Evolutionary conservation across 92 coral and sea anemone genomes (phyloP).

Genomic region (Micromussa lordhowensis): DNA sequence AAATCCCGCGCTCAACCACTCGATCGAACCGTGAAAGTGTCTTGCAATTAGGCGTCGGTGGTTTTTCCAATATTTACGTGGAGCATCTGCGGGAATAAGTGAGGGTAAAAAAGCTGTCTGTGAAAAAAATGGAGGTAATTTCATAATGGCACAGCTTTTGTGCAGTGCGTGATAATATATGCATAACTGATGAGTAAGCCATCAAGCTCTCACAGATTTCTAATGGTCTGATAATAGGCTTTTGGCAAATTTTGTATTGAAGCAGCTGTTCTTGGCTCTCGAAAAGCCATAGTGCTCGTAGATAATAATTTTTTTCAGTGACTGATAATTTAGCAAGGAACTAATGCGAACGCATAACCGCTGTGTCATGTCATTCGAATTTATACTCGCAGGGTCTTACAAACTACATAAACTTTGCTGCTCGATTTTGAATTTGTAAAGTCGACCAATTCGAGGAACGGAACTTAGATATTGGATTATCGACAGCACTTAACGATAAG

Average conservation of each 20-base stretch:
- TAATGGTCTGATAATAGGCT: conserved; percentile 92
- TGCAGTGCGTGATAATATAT: conserved; percentile 86
- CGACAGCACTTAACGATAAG: conserved; percentile 87
- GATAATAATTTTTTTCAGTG: conserved; percentile 10
- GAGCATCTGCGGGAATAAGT: conserved; percentile 72
- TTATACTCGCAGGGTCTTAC: conserved; percentile 1
- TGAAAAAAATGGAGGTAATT: conserved; percentile 71
- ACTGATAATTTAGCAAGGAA: conserved; percentile 14
- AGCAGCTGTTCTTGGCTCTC: conserved; percentile 63
- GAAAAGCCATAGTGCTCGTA: conserved; percentile 15
- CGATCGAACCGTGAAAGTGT: conserved; percentile 67
- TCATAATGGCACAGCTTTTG: conserved; percentile 84
- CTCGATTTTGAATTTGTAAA: conserved; percentile 43
- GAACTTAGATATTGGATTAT: conserved; percentile 88
- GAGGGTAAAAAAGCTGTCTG: conserved; percentile 63
- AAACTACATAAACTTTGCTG: conserved; percentile 27
- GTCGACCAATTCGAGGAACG: conserved; percentile 62
- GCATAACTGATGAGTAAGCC: conserved; percentile 92
- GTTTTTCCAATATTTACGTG: conserved; percentile 63
- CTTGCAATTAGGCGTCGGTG: conserved; percentile 71
- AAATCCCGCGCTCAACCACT: conserved; percentile 10
- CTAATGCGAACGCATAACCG: background rate
- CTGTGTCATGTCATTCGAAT: background rate
- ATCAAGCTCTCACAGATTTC: conserved; percentile 84
- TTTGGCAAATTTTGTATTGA: conserved; percentile 70